A percentile compares a stretch with the other conserved stretches of the same genome.
Evolutionary conservation across 2,113 vertebrate species (phyloP).

Genomic region (Malaclemys terrapin): DNA sequence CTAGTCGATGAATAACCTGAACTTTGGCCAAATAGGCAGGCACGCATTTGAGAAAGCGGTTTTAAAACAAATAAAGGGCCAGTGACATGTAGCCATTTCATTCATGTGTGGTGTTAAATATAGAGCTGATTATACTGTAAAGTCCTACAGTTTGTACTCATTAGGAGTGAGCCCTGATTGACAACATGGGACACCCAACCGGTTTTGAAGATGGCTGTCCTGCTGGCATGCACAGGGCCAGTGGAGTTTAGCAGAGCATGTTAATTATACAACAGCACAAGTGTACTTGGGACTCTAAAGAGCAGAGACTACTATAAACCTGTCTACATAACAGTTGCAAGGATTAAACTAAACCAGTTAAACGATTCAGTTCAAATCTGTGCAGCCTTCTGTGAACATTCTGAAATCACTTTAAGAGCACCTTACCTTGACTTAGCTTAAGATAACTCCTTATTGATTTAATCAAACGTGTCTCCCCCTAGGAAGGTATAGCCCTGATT

Average conservation of each 20-base stretch:
- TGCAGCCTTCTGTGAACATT: neutral
- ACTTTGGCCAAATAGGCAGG: neutral
- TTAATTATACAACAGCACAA: fast-evolving
- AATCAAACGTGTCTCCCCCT: neutral
- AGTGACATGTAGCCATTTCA: fast-evolving
- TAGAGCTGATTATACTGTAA: fast-evolving
- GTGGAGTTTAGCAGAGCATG: fast-evolving
- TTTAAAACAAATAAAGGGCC: neutral
- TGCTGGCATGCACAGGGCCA: fast-evolving
- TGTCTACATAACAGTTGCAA: neutral
- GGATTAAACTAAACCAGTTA: neutral
- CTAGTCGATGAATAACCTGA: neutral
- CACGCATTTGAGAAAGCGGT: neutral
- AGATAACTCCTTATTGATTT: neutral
- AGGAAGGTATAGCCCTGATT: neutral
- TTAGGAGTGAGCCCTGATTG: fast-evolving
- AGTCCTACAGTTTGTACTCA: fast-evolving
- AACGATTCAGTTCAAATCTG: constrained; percentile 13
- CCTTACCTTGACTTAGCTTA: neutral
- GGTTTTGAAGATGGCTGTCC: neutral
- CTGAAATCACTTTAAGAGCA: neutral
- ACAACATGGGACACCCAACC: fast-evolving
- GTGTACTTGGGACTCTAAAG: fast-evolving
- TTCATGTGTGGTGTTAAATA: neutral
- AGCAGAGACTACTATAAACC: neutral